Base-by-base conservation (phyloP, 2,113 vertebrate genomes). In the Platichthys flesus region DNA sequence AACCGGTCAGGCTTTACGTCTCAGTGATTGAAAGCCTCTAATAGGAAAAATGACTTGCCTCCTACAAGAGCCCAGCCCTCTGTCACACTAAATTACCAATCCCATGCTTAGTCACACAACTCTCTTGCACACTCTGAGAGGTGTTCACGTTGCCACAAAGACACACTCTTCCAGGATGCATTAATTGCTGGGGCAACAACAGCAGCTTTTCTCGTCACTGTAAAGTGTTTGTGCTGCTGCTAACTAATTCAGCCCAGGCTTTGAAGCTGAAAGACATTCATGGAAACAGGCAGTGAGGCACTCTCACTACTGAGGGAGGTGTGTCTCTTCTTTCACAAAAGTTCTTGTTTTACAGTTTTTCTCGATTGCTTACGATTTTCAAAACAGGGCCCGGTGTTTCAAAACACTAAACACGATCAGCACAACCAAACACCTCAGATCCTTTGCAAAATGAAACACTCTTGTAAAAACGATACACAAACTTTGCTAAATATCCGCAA, bases 41-140 rank as follows among this genome's bases (percentile, higher is more conserved):
- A 65, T 60, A 76, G 61, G 76, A 82, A 72, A n/a, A 64, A 74
- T 71, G 75, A 55, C 74, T 67, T 79, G 55, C 55, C 61, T 63
- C 51, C 18, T 23, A 15, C 28, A 2, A 71, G 40, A 67, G 59
- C 55, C 37, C 5, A 3, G 37, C 45, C 67, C 9, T 69, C 67
- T 83, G 74, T 79, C 62, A 24, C 42, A 55, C 31, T 62, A 71
- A 83, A 79, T 85, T 71, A 77, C 47, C 42, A 51, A 82, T 24
- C 70, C 64, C 69, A 49, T 54, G 31, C 47, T 24, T 42, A 63
- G 51, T 76, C 35, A 57, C 72, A 71, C 60, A 80, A 51, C 63
- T 47, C 56, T 54, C 40, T 51, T 23, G 4, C 35, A 49, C 76
- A 57, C 76, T 64, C 42, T 12, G 3, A 70, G 14, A 40, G 59